Conservation (phyloP, 2,888 invertebrate genomes). For the Sphaerophoria rueppellii region DNA sequence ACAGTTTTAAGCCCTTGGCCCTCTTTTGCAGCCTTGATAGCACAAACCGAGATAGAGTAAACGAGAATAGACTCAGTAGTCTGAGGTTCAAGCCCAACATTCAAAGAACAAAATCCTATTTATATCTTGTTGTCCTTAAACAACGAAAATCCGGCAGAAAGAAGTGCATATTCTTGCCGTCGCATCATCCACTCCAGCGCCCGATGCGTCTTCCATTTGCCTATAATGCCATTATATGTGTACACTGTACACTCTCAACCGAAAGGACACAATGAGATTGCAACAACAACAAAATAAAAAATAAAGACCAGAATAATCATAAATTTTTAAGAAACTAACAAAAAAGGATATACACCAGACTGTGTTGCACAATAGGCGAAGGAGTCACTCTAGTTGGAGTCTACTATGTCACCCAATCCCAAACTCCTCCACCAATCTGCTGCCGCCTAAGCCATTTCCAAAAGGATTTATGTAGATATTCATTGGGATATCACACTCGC, state of each 20-base stretch:
- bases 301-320: constrained; percentile 63
- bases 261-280: constrained; percentile 3
- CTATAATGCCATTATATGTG: constrained; percentile 63
- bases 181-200: background rate
- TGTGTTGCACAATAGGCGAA: constrained; percentile 47
- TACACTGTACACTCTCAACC: constrained; percentile 34
- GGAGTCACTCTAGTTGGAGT: background rate
- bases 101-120: constrained; percentile 60
- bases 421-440: constrained; percentile 30
- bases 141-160: constrained; percentile 26
- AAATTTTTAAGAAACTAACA: constrained; percentile 45
- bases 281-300: constrained; percentile 19
- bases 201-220: constrained; percentile 20
- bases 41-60: background rate
- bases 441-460: constrained; percentile 68
- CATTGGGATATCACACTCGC: constrained; percentile 71
- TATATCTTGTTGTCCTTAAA: constrained; percentile 53
- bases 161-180: constrained; percentile 50
- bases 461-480: constrained; percentile 73
- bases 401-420: constrained; percentile 32
- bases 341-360: constrained; percentile 51
- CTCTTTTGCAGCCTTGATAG: background rate
- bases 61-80: constrained; percentile 8
- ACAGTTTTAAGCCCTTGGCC: constrained; percentile 44
- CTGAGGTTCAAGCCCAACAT: constrained; percentile 45